A percentile compares a stretch with the other conserved stretches of the same genome.
Evolutionary conservation across 1,140 invertebrate species (phyloP).

Genomic region (Pogonomyrmex californicus): DNA sequence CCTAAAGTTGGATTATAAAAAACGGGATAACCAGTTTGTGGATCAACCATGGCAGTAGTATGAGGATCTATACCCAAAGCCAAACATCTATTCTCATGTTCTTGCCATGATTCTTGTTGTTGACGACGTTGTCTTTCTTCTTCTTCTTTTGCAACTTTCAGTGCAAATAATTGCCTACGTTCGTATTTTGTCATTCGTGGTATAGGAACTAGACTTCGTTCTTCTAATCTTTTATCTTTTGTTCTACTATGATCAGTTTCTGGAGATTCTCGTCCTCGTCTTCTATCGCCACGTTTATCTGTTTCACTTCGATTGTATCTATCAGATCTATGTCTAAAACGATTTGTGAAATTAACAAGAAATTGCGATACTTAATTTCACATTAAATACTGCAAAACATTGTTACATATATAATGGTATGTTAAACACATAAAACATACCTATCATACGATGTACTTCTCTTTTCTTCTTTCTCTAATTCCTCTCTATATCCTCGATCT

Average conservation of each 20-base stretch:
- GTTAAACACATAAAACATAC: conserved; percentile 73
- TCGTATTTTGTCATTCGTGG: conserved; percentile 90
- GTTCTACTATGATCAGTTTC: conserved; percentile 79
- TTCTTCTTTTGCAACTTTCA: conserved; percentile 91
- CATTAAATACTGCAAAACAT: neutral
- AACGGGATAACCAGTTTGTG: conserved; percentile 87
- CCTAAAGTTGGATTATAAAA: conserved; percentile 89
- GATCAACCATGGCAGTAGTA: conserved; percentile 87
- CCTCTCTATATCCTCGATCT: conserved; percentile 87
- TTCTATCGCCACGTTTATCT: conserved; percentile 82
- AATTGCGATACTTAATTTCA: conserved; percentile 18
- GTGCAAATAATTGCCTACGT: conserved; percentile 92
- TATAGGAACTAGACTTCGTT: conserved; percentile 82
- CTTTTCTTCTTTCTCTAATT: conserved; percentile 85
- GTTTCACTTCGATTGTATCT: conserved; percentile 80
- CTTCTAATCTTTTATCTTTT: conserved; percentile 84
- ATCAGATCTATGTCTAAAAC: conserved; percentile 78
- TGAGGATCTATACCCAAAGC: conserved; percentile 89
- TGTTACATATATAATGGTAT: neutral
- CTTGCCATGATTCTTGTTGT: conserved; percentile 89
- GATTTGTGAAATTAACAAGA: neutral
- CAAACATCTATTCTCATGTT: conserved; percentile 89
- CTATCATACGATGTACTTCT: conserved; percentile 85
- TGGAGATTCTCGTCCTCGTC: conserved; percentile 85
- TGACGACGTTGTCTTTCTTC: conserved; percentile 89